Conservation (phyloP, 2,797 vertebrate genomes). For the Falco rusticolus region DNA sequence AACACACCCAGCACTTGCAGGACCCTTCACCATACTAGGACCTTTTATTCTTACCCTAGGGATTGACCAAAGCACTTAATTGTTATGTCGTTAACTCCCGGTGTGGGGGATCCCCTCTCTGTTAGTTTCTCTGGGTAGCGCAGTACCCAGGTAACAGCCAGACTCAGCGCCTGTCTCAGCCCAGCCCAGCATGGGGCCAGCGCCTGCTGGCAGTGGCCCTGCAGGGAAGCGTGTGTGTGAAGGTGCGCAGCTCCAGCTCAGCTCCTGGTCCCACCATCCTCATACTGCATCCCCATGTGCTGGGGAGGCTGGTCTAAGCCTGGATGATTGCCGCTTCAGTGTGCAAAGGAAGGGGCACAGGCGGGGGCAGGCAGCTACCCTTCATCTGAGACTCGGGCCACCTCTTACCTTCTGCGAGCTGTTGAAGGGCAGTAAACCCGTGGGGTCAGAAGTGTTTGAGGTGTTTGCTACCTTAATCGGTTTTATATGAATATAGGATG, state of each 20-base stretch:
- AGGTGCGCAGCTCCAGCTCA: not conserved
- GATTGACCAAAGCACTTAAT: not conserved
- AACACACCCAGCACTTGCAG: fast-evolving
- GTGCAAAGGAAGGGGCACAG: not conserved
- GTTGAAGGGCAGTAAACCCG: not conserved
- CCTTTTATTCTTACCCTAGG: not conserved
- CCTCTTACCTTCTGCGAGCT: not conserved
- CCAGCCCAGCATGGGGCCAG: fast-evolving
- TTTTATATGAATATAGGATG: not conserved
- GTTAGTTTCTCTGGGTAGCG: not conserved
- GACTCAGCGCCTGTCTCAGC: not conserved
- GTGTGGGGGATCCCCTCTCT: not conserved
- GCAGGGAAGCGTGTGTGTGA: not conserved
- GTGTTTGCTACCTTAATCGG: not conserved
- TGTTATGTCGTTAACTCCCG: not conserved
- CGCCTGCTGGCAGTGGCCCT: fast-evolving
- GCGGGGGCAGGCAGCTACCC: not conserved
- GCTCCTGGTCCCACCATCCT: not conserved
- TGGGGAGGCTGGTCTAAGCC: not conserved
- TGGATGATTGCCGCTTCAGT: not conserved
- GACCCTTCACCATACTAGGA: not conserved
- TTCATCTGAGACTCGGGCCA: not conserved
- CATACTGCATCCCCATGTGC: fast-evolving
- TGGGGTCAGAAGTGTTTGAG: not conserved
- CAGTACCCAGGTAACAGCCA: not conserved